phyloP scores from a whole-genome alignment of 2,113 vertebrate species.

The Peromyscus maniculatus region DNA sequence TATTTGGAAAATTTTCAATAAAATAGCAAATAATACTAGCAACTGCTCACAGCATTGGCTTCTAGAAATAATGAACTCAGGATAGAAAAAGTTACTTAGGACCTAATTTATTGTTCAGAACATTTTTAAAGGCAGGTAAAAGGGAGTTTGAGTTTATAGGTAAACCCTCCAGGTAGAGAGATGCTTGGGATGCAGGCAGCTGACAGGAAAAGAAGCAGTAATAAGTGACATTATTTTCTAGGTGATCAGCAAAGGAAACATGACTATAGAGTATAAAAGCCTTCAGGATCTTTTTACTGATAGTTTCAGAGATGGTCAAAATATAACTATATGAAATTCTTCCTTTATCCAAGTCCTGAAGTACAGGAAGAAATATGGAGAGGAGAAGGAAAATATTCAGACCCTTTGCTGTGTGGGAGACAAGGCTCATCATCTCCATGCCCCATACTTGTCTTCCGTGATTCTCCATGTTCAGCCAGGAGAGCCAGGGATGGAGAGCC shows the following conservation, averaged over 20 bases:
- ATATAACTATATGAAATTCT: neutral
- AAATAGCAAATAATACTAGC: constrained; percentile 43
- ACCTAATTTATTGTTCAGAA: constrained; percentile 11
- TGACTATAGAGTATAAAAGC: neutral
- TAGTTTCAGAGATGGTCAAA: constrained; percentile 5
- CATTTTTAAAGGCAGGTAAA: constrained; percentile 26
- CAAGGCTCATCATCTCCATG: neutral
- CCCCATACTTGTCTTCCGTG: neutral
- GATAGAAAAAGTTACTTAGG: constrained; percentile 22
- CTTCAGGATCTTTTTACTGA: neutral
- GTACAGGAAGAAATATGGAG: neutral
- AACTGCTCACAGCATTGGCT: neutral
- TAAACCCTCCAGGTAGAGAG: neutral
- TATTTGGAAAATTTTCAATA: constrained; percentile 47
- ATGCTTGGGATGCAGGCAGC: neutral
- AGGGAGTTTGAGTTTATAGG: constrained; percentile 38
- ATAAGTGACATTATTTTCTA: neutral
- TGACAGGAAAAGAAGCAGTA: no score
- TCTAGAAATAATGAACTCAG: constrained; percentile 47
- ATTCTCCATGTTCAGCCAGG: neutral
- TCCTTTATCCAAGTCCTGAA: neutral
- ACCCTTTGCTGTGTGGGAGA: neutral
- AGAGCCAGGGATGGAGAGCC: neutral
- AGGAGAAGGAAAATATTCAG: neutral
- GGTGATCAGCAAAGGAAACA: neutral